Percentiles rank a stretch among this genome's conserved stretches.
phyloP scores from a whole-genome alignment of 2,797 vertebrate genomes.

The Myotis planiceps region DNA sequence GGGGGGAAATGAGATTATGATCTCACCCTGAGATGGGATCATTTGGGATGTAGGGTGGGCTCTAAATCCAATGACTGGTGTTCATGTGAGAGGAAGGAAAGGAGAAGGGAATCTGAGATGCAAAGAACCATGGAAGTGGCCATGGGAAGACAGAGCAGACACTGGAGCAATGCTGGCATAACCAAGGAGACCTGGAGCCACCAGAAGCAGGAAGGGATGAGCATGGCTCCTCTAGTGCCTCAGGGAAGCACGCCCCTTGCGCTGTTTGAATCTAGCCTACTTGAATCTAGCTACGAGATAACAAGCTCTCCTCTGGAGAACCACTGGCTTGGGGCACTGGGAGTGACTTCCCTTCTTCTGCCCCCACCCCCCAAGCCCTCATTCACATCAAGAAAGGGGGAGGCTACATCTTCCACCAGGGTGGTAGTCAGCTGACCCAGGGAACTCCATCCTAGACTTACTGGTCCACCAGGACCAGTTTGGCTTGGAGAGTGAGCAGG shows the following conservation, averaged over 20 bases:
- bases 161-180: background rate
- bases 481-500: background rate
- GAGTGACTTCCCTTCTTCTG: background rate
- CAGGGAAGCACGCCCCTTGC: accelerated
- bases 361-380: background rate
- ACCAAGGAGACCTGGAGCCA: background rate
- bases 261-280: background rate
- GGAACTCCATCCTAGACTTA: background rate
- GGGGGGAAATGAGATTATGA: background rate
- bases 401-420: background rate
- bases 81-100: background rate
- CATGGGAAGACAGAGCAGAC: background rate
- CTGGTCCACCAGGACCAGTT: background rate
- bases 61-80: background rate
- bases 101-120: background rate
- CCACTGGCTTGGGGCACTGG: background rate
- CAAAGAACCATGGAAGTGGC: background rate
- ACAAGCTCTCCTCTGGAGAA: background rate
- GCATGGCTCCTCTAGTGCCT: background rate
- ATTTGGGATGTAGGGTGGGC: background rate
- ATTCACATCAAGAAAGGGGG: too few relatives aligned
- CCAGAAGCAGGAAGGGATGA: background rate
- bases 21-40: background rate
- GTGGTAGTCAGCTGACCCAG: background rate
- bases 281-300: background rate